Conservation (phyloP, 2,113 vertebrate genomes). For the Aegotheles bennettii region DNA sequence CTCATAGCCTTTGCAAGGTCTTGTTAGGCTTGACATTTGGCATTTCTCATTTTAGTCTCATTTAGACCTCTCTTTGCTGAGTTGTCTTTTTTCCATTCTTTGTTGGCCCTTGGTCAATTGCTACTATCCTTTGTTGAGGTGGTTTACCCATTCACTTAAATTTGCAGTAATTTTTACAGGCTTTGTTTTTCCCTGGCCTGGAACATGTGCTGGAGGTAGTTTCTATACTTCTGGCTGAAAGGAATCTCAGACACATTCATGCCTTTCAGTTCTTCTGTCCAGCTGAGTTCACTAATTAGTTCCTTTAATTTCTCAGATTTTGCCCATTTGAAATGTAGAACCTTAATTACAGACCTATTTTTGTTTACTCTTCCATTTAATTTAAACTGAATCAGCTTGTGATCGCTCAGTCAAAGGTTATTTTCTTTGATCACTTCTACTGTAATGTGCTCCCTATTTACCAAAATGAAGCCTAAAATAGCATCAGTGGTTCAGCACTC, state of each 20-base stretch:
- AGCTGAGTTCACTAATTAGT: conserved; percentile 14
- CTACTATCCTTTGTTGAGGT: background rate
- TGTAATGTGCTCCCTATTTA: conserved; percentile 2
- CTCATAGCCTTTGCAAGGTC: background rate
- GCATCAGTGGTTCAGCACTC: conserved; percentile 12
- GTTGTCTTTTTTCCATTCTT: background rate
- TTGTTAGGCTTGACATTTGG: background rate
- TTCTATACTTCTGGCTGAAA: background rate
- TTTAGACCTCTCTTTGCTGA: background rate
- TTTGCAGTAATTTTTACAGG: background rate
- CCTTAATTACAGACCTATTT: conserved; percentile 55
- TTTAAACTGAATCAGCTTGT: conserved; percentile 43
- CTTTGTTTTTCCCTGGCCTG: background rate
- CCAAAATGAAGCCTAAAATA: conserved; percentile 40
- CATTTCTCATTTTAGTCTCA: background rate
- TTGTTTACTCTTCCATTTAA: conserved; percentile 46
- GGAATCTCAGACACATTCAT: background rate
- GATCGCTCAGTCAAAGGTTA: conserved; percentile 48
- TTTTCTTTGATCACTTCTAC: conserved; percentile 42
- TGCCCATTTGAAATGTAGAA: background rate
- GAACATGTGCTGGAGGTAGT: background rate
- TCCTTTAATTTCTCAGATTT: conserved; percentile 21
- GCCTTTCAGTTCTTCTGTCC: conserved; percentile 7
- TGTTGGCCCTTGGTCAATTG: background rate
- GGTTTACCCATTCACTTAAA: background rate